A percentile compares a stretch with the other conserved stretches of the same genome.
phyloP scores from a whole-genome alignment of 2,888 invertebrate species.

The Spodoptera exigua region DNA sequence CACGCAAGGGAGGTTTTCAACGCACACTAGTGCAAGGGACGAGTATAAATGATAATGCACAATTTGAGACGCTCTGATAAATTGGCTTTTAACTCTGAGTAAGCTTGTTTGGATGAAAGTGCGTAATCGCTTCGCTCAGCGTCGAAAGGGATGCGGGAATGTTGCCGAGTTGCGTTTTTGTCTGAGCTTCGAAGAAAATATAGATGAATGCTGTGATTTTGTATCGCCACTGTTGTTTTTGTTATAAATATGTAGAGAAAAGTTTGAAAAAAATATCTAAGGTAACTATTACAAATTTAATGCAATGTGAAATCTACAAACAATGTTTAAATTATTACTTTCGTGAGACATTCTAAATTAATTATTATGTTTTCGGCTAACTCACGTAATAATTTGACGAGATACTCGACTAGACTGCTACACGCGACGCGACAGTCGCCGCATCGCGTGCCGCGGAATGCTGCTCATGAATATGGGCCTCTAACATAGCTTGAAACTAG shows the following conservation, averaged over 20 bases:
- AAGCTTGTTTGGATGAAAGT: constrained; percentile 53
- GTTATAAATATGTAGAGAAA: background rate
- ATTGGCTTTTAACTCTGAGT: constrained; percentile 58
- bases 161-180: constrained; percentile 40
- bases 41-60: constrained; percentile 55
- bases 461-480: no score
- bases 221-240: constrained; percentile 3
- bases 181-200: constrained; percentile 23
- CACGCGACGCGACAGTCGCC: no score
- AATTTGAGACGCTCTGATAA: constrained; percentile 52
- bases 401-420: no score
- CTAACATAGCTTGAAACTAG: no score
- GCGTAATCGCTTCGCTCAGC: constrained; percentile 46
- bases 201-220: constrained; percentile 28
- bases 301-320: no score
- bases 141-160: constrained; percentile 43
- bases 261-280: no score
- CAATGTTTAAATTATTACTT: no score
- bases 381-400: no score
- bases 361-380: no score
- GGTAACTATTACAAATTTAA: no score
- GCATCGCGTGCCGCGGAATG: no score
- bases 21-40: constrained; percentile 16
- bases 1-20: background rate
- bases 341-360: no score